A percentile compares a stretch with the other conserved stretches of the same genome.
These are phyloP conservation scores for Calidris pygmaea DNA, from an alignment of 2,113 vertebrate genomes.

Conservation along the genomic window DNA sequence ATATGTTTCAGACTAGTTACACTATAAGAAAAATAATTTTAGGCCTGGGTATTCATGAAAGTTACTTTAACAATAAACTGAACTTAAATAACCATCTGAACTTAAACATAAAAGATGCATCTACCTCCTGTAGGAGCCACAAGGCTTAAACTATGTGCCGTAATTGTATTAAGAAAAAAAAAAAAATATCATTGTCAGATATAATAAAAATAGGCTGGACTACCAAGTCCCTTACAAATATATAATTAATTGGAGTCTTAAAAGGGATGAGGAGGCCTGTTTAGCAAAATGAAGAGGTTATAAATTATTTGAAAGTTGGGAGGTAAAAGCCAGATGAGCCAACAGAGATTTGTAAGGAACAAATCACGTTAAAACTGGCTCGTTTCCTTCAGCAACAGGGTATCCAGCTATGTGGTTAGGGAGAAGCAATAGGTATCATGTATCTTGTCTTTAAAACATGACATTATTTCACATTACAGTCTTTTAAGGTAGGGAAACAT, in stretches of 20 bases:
- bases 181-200: background rate
- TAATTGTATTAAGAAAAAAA: background rate
- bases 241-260: background rate
- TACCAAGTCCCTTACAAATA: background rate
- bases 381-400: background rate
- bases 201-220: background rate
- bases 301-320: constrained; percentile 26
- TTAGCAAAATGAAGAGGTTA: background rate
- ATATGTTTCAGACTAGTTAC: background rate
- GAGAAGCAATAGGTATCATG: background rate
- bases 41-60: background rate
- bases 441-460: constrained; percentile 37
- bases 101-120: background rate
- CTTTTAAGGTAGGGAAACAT: background rate
- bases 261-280: background rate
- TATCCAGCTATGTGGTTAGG: background rate
- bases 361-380: constrained; percentile 5
- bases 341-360: constrained; percentile 5
- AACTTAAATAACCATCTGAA: background rate
- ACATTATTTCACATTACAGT: constrained; percentile 17
- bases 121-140: background rate
- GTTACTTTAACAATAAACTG: background rate
- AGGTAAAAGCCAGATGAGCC: background rate
- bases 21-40: background rate
- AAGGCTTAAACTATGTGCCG: background rate